phyloP scores from a whole-genome alignment of 1,140 invertebrate species.

The Trypoxylus dichotomus region DNA sequence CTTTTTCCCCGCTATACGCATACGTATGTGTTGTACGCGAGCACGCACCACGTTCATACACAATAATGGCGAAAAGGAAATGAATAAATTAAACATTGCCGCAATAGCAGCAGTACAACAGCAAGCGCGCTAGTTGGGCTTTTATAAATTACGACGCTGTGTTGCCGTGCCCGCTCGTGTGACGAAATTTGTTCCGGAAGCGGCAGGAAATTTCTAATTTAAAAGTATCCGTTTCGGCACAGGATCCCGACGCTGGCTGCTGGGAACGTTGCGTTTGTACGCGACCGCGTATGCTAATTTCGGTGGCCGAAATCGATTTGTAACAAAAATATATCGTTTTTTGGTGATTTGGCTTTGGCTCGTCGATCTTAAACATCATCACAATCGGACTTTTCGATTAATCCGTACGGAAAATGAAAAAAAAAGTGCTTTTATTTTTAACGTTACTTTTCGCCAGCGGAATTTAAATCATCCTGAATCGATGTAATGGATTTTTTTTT shows the following conservation, averaged over 20 bases:
- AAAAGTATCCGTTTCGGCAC: not conserved
- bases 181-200: not conserved
- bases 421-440: too few relatives aligned
- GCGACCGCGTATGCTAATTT: not conserved
- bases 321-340: not conserved
- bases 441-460: too few relatives aligned
- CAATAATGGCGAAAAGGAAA: not conserved
- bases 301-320: not conserved
- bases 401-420: too few relatives aligned
- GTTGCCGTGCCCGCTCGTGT: not conserved
- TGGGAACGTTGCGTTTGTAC: not conserved
- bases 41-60: not conserved
- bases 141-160: not conserved
- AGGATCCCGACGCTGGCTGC: not conserved
- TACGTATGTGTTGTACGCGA: not conserved
- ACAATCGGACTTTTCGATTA: too few relatives aligned
- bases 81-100: not conserved
- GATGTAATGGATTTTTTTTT: too few relatives aligned
- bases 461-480: too few relatives aligned
- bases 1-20: not conserved
- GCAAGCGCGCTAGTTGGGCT: not conserved
- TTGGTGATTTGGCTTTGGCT: too few relatives aligned
- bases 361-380: too few relatives aligned
- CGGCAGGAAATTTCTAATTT: not conserved
- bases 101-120: not conserved